phyloP scores from a whole-genome alignment of 2,888 invertebrate genomes.

The Drosophila nr. fundita region DNA sequence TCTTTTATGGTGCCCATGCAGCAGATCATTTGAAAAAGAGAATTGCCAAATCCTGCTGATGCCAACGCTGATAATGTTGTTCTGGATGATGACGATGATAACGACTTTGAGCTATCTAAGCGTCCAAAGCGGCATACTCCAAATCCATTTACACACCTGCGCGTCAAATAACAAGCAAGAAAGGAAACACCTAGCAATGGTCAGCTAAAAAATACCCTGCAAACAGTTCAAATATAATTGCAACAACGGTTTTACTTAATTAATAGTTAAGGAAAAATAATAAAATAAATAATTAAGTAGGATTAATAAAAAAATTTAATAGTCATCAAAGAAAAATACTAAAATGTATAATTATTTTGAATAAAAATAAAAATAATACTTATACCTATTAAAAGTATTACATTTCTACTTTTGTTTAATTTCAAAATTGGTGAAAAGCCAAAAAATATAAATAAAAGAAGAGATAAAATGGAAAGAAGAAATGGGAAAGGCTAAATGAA shows the following conservation, averaged over 20 bases:
- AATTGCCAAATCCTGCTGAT: conserved; percentile 47
- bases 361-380: not conserved
- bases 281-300: not conserved
- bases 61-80: conserved; percentile 14
- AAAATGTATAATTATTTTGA: not conserved
- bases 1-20: conserved; percentile 58
- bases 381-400: not conserved
- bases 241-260: not conserved
- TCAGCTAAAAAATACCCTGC: conserved; percentile 20
- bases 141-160: conserved; percentile 78
- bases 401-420: not conserved
- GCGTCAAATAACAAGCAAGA: conserved; percentile 8
- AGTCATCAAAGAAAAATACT: too few relatives aligned
- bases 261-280: fast-evolving
- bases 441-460: not conserved
- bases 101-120: conserved; percentile 64
- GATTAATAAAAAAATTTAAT: too few relatives aligned
- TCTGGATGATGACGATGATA: conserved; percentile 46
- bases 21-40: conserved; percentile 55
- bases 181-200: not conserved
- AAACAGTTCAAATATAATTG: not conserved
- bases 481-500: not conserved
- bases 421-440: not conserved
- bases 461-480: not conserved
- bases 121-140: conserved; percentile 48